phyloP scores from a whole-genome alignment of 2,113 vertebrate species.

The Meriones unguiculatus region DNA sequence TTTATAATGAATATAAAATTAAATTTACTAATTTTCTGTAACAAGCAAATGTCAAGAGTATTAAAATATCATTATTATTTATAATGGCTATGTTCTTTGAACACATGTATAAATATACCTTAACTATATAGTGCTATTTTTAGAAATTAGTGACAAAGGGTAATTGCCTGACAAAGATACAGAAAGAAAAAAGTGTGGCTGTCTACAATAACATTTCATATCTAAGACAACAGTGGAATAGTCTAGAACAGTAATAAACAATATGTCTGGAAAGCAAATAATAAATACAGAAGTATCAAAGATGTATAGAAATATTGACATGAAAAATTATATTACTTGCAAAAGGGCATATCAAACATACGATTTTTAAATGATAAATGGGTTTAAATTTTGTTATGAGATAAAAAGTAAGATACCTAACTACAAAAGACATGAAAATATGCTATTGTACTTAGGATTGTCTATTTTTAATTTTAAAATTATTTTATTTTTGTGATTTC shows the following conservation, averaged over 20 bases:
- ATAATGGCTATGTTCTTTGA: not conserved
- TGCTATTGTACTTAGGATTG: not conserved
- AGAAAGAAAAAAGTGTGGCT: not conserved
- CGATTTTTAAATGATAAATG: not conserved
- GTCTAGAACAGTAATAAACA: conserved; percentile 1
- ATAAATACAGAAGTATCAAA: not conserved
- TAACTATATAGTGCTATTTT: not conserved
- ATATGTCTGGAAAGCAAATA: not conserved
- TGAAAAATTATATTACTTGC: not conserved
- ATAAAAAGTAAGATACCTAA: not conserved
- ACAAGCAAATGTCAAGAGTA: not conserved
- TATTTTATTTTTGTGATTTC: not conserved
- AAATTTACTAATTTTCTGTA: not conserved
- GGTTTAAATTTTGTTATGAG: conserved; percentile 14
- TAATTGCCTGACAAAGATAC: not conserved
- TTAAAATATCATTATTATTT: not conserved
- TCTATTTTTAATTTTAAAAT: not conserved
- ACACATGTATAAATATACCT: not conserved
- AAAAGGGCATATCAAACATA: conserved; percentile 8
- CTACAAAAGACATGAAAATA: not conserved
- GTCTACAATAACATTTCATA: not conserved
- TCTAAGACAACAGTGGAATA: not conserved
- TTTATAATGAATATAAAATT: conserved; percentile 27
- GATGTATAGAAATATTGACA: not conserved
- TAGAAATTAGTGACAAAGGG: conserved; percentile 14